phyloP scores from a whole-genome alignment of 1,140 invertebrate species.

The Temnothorax longispinosus region DNA sequence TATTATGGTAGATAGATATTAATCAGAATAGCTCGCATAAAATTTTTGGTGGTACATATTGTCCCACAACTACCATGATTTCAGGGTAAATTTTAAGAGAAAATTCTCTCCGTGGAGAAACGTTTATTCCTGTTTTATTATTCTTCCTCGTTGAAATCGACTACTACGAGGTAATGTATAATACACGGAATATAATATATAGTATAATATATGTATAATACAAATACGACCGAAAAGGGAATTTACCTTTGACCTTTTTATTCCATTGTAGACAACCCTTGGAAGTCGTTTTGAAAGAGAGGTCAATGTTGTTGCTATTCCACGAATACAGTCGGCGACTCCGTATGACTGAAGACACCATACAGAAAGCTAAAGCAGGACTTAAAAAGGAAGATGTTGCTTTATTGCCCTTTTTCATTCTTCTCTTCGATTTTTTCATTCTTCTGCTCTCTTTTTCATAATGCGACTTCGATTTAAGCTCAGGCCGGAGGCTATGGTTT shows the following conservation, averaged over 20 bases:
- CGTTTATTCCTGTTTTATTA: not conserved
- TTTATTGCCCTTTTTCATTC: not conserved
- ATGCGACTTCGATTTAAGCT: slow-evolving; percentile 19
- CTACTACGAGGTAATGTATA: too few species aligned
- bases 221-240: not conserved
- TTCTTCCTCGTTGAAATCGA: not conserved
- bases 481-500: not conserved
- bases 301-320: not conserved
- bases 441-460: not conserved
- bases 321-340: not conserved
- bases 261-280: not conserved
- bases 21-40: too few species aligned
- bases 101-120: not conserved
- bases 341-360: not conserved
- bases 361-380: slow-evolving; percentile 15
- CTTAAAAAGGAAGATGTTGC: slow-evolving; percentile 36
- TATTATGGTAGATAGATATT: too few species aligned
- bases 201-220: not conserved
- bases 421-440: not conserved
- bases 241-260: slow-evolving; percentile 10
- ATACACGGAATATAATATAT: too few species aligned
- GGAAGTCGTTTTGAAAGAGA: not conserved
- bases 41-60: too few species aligned
- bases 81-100: too few species aligned
- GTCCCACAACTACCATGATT: too few species aligned